These are phyloP conservation scores for Eptesicus fuscus DNA, from an alignment of 2,113 vertebrate genomes.

Conservation along the genomic window DNA sequence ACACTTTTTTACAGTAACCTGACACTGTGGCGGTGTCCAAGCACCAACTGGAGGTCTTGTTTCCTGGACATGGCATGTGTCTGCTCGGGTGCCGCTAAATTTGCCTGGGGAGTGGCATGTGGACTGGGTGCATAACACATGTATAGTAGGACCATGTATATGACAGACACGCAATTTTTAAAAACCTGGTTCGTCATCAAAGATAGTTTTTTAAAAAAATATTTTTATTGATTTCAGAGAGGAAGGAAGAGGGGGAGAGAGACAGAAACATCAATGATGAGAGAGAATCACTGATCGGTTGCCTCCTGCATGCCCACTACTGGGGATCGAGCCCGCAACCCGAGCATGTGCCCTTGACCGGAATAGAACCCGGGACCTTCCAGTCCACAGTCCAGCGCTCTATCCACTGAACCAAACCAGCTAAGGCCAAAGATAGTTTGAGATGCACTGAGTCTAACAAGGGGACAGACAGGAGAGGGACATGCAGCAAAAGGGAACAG, in stretches of 20 bases:
- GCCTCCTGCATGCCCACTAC: too few relatives aligned
- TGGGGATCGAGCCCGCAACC: too few relatives aligned
- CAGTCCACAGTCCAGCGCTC: too few relatives aligned
- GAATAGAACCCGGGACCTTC: too few relatives aligned
- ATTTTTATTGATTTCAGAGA: too few relatives aligned
- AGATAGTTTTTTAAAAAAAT: too few relatives aligned
- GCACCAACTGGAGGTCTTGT: neutral
- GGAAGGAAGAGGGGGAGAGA: too few relatives aligned
- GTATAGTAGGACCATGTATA: neutral
- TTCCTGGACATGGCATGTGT: neutral
- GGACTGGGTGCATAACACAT: fast-evolving
- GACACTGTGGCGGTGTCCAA: fast-evolving
- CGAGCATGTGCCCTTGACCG: too few relatives aligned
- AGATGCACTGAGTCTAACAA: neutral
- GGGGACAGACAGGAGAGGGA: neutral
- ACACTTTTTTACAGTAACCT: fast-evolving
- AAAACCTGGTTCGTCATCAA: neutral
- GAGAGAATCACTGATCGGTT: too few relatives aligned
- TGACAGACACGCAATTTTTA: neutral
- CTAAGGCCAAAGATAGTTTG: neutral
- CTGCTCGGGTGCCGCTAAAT: too few relatives aligned
- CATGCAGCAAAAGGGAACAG: neutral
- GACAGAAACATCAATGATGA: too few relatives aligned
- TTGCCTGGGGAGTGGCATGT: neutral
- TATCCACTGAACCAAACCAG: too few relatives aligned